A percentile compares a stretch with the other conserved stretches of the same genome.
These are phyloP conservation scores for Hypsibius dujardini DNA, from an alignment of 1,140 invertebrate species.

Conservation along the genomic window DNA sequence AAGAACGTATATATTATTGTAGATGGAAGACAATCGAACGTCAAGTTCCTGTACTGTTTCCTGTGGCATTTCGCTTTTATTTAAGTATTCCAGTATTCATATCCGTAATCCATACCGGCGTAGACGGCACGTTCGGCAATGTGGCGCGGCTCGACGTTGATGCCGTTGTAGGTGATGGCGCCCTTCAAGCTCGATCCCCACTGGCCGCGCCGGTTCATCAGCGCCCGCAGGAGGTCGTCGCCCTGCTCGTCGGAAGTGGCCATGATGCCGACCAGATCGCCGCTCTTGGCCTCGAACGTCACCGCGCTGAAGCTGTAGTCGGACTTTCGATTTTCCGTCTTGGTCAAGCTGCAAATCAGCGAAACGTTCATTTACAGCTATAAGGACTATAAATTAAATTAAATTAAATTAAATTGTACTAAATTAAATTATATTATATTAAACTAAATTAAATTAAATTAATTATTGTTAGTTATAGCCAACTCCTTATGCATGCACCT, in stretches of 20 bases:
- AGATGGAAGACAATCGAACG: no score
- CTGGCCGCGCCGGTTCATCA: slow-evolving; percentile 15
- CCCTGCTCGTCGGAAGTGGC: slow-evolving; percentile 41
- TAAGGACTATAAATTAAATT: background rate
- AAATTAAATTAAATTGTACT: background rate
- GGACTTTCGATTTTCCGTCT: background rate
- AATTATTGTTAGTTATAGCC: no score
- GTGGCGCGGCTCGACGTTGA: slow-evolving; percentile 3
- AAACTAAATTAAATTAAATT: background rate
- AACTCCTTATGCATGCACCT: no score
- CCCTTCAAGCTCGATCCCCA: slow-evolving; percentile 19
- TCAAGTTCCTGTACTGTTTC: no score
- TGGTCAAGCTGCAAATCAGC: background rate
- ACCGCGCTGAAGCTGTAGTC: slow-evolving; percentile 13
- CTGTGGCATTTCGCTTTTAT: no score
- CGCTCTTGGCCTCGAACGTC: slow-evolving; percentile 63
- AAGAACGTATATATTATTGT: no score
- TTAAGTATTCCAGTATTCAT: no score
- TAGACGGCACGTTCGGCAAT: slow-evolving; percentile 11
- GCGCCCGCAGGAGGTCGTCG: background rate
- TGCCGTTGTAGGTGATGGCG: slow-evolving; percentile 14
- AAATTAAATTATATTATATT: background rate
- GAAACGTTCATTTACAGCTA: background rate
- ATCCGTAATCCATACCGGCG: slow-evolving; percentile 17
- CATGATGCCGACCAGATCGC: slow-evolving; percentile 72